Evolutionary conservation across 2,797 vertebrate genomes (phyloP), one percentile per base, ranked within the genome.

Genomic region (Sebastes goodei): DNA sequence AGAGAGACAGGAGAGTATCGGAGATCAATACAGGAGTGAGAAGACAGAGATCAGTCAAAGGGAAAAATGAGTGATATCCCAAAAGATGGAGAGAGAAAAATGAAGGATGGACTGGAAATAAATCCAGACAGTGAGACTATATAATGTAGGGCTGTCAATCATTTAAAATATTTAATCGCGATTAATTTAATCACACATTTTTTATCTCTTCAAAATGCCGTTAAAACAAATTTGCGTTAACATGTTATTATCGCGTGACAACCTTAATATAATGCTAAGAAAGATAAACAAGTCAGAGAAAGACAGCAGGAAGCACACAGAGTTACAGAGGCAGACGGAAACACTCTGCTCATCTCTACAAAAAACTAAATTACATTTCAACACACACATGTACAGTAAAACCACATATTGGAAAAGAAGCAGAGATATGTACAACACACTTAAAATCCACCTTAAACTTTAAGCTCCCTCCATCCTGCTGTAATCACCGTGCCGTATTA

Each of bases 401-500:
- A 21, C 49, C 30, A 52, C 21, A 21, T 17, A 60, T 27, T 30
- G 56, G 25, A 59, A 7, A 56, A 60, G 38, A 42, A 42, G 38
- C 38, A 42, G 14, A 42, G 17, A 60, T 5, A 0, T 8, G 14
- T 2, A 60, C 8, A 77, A 63, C 12, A 72, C 14, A 59, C 15
- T 55, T 56, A 23, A 32, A 9, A 71, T 38, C 32, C 38, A 65
- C 68, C 52, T 62, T 49, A 29, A 69, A 82, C 57, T 15, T 80
- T 32, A 33, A 55, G 11, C 63, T 57, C 15, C 30, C 25, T 30
- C 21, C 53, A 62, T 15, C 52, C 66, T 33, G 63, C 60, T 74
- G 10, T 73, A 52, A 78, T 84, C 60, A 42, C n/a, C 29, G 7
- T 2, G 30, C 80, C 74, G 14, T 69, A 82, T 78, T 78, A 82